phyloP scores from a whole-genome alignment of 2,888 invertebrate species.

The Adineta ricciae region DNA sequence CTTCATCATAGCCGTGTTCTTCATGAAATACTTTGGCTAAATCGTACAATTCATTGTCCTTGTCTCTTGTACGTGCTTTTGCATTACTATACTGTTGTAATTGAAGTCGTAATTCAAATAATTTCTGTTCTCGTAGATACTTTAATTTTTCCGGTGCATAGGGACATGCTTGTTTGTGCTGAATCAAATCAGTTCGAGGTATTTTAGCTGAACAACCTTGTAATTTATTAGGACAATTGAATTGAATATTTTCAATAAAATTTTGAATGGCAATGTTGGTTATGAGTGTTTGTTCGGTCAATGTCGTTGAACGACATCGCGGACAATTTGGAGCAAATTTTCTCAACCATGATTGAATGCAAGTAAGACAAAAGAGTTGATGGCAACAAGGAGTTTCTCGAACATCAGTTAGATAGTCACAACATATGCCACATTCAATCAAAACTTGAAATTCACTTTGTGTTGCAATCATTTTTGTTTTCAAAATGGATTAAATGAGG shows the following conservation, averaged over 20 bases:
- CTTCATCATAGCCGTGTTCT: background rate
- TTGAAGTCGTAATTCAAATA: background rate
- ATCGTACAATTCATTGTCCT: background rate
- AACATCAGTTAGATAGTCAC: background rate
- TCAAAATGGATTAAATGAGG: background rate
- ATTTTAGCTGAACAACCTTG: background rate
- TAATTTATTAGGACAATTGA: background rate
- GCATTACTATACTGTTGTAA: background rate
- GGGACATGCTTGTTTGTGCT: background rate
- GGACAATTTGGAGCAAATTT: background rate
- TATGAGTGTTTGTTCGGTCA: background rate
- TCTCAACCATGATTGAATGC: background rate
- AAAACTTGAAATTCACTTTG: background rate
- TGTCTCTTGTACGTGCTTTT: background rate
- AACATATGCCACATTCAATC: background rate
- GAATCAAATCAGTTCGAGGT: background rate
- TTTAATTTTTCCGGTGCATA: background rate
- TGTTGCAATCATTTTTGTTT: background rate
- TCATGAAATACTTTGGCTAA: background rate
- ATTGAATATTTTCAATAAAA: background rate
- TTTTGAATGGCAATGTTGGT: background rate
- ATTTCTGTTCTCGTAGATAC: background rate
- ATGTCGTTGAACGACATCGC: background rate
- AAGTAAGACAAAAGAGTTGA: background rate
- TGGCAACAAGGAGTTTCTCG: slow-evolving; percentile 10